Conservation (phyloP, 2,888 invertebrate species). For the Drosophila meridiana region DNA sequence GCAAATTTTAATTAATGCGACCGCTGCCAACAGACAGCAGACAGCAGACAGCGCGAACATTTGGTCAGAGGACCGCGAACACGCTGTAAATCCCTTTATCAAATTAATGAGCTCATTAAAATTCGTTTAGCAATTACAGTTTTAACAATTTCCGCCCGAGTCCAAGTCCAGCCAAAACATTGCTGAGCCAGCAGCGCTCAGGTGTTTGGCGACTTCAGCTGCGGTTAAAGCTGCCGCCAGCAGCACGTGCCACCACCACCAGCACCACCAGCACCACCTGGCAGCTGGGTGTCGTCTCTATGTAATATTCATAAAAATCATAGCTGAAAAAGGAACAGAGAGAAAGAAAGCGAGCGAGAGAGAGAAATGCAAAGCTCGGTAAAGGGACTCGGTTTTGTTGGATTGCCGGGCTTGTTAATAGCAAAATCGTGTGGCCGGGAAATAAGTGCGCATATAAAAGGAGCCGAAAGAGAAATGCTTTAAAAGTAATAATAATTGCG, state of each 20-base stretch:
- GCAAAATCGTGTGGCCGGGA: conserved; percentile 72
- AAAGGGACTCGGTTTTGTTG: conserved; percentile 7
- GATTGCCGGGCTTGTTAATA: conserved; percentile 61
- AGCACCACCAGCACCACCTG: background rate
- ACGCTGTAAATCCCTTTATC: conserved; percentile 81
- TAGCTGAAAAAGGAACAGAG: conserved; percentile 29
- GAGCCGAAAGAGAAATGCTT: conserved; percentile 63
- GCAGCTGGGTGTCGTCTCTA: conserved; percentile 33
- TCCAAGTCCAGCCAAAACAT: conserved; percentile 40
- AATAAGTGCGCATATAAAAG: conserved; percentile 72
- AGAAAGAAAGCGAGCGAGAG: background rate
- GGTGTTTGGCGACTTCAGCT: conserved; percentile 48
- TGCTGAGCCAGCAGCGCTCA: conserved; percentile 67
- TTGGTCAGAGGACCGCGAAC: conserved; percentile 73
- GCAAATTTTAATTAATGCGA: conserved; percentile 77
- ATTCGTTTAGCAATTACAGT: conserved; percentile 83
- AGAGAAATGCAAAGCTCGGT: conserved; percentile 49
- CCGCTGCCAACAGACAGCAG: conserved; percentile 21
- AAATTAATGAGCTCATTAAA: conserved; percentile 84
- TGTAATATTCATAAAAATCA: conserved; percentile 68
- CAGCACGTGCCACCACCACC: conserved; percentile 12
- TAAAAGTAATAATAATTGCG: conserved; percentile 80
- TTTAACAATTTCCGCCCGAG: conserved; percentile 77
- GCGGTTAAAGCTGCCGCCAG: conserved; percentile 37
- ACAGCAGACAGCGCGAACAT: conserved; percentile 38